A percentile compares a stretch with the other conserved stretches of the same genome.
These are phyloP conservation scores for Aethina tumida DNA, from an alignment of 1,140 invertebrate genomes.

Conservation along the genomic window DNA sequence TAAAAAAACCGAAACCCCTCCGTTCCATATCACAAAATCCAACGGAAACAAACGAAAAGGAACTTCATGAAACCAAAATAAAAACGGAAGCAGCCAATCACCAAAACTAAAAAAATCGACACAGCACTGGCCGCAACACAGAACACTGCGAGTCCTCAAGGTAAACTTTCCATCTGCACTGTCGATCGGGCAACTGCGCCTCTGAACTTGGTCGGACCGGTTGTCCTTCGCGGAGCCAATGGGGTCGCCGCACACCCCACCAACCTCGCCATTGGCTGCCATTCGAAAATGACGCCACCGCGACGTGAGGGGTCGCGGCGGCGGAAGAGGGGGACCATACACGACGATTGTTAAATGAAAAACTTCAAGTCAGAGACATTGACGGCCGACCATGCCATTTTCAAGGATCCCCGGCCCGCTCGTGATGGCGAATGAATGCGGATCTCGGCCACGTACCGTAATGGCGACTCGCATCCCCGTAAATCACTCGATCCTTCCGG, in stretches of 20 bases:
- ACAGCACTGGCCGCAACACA: conserved; percentile 7
- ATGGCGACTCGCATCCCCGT: too few species aligned
- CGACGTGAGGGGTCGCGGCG: conserved; percentile 1
- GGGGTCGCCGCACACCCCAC: conserved; percentile 18
- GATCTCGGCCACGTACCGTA: too few species aligned
- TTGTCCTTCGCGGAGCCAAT: conserved; percentile 30
- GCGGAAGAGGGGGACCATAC: conserved; percentile 1
- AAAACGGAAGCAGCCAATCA: conserved; percentile 6
- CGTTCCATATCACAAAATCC: conserved; percentile 34
- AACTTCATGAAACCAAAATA: conserved; percentile 18
- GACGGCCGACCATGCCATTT: conserved; percentile 20
- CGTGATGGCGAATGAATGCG: conserved; percentile 9
- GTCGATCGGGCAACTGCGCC: conserved; percentile 22
- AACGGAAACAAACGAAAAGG: conserved; percentile 24
- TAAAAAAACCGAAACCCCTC: conserved; percentile 36
- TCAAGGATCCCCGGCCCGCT: conserved; percentile 11
- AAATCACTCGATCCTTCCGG: too few species aligned
- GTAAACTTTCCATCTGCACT: conserved; percentile 5
- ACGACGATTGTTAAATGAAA: conserved; percentile 12
- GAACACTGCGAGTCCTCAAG: conserved; percentile 1
- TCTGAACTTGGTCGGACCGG: conserved; percentile 15
- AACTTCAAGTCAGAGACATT: conserved; percentile 13
- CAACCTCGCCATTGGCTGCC: conserved; percentile 20
- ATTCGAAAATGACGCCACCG: conserved; percentile 24
- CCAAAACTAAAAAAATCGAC: conserved; percentile 9